These are phyloP conservation scores for Drosophila insularis DNA, from an alignment of 1,140 invertebrate species.

Conservation along the genomic window DNA sequence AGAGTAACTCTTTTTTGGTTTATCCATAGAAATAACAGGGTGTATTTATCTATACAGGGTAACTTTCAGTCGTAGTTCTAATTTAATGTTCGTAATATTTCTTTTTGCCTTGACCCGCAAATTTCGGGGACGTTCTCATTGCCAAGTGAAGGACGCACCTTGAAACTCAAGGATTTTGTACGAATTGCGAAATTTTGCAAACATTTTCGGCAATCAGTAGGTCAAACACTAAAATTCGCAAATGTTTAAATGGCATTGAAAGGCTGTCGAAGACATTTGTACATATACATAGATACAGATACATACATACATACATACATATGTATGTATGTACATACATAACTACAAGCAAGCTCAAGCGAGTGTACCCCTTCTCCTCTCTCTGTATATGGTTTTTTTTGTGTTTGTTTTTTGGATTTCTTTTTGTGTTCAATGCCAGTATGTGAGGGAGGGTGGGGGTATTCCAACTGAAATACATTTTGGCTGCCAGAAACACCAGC, in stretches of 20 bases:
- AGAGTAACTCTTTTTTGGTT: too few relatives aligned
- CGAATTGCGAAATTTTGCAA: constrained; percentile 61
- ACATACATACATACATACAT: too few relatives aligned
- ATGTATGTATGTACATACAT: too few relatives aligned
- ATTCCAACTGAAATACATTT: constrained; percentile 38
- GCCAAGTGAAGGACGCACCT: constrained; percentile 77
- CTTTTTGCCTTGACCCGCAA: constrained; percentile 72
- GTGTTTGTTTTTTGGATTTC: constrained; percentile 8
- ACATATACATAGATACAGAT: too few relatives aligned
- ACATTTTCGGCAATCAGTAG: constrained; percentile 61
- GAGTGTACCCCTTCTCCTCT: constrained; percentile 21
- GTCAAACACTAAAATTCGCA: constrained; percentile 60
- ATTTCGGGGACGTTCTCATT: constrained; percentile 65
- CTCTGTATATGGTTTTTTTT: constrained; percentile 39
- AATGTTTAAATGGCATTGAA: constrained; percentile 32
- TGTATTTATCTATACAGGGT: not conserved
- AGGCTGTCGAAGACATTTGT: constrained; percentile 56
- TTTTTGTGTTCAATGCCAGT: constrained; percentile 45
- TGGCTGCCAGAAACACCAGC: constrained; percentile 63
- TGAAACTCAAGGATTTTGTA: constrained; percentile 76
- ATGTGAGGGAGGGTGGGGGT: constrained; percentile 46
- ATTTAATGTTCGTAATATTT: not conserved
- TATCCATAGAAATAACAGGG: too few relatives aligned
- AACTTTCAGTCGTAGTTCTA: not conserved
- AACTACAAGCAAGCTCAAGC: constrained; percentile 30